These are phyloP conservation scores for rat (Rattus norvegicus) DNA, from an alignment of 2,113 vertebrate genomes.

Conservation along the genomic window DNA sequence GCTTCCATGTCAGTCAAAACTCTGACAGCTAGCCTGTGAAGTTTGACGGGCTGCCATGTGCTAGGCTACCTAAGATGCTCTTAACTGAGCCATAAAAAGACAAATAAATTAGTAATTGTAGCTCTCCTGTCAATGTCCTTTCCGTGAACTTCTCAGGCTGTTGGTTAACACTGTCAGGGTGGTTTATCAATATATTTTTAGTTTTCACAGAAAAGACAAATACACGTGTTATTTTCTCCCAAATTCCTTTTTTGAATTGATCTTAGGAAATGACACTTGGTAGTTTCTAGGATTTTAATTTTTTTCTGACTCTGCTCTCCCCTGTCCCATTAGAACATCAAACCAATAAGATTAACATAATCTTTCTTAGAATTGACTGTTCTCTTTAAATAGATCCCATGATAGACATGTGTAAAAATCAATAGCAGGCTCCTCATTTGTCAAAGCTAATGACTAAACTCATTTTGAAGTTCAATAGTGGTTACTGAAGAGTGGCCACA, in stretches of 20 bases:
- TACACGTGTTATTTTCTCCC: constrained; percentile 50
- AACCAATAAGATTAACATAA: constrained; percentile 79
- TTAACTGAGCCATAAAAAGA: constrained; percentile 90
- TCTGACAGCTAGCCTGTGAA: constrained; percentile 93
- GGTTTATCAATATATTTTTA: constrained; percentile 79
- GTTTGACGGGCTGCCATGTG: constrained; percentile 91
- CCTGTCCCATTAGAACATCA: constrained; percentile 73
- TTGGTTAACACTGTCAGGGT: constrained; percentile 84
- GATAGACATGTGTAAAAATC: constrained; percentile 79
- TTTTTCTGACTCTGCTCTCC: constrained; percentile 53
- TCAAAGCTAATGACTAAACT: constrained; percentile 81
- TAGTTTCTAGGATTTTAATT: constrained; percentile 22
- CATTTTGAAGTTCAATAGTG: constrained; percentile 81
- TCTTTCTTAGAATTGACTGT: constrained; percentile 75
- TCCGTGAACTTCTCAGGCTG: constrained; percentile 81
- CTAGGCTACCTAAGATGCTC: constrained; percentile 86
- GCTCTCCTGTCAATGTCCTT: constrained; percentile 90
- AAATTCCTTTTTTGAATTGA: constrained; percentile 58
- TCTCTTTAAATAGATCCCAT: constrained; percentile 80
- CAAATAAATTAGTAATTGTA: constrained; percentile 95
- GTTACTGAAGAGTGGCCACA: constrained; percentile 78
- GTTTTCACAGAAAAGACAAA: constrained; percentile 62
- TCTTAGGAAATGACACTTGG: constrained; percentile 52
- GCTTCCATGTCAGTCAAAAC: constrained; percentile 92
- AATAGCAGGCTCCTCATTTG: constrained; percentile 78